Evolutionary conservation across 2,888 invertebrate genomes (phyloP).

Genomic region (Serripes groenlandicus): DNA sequence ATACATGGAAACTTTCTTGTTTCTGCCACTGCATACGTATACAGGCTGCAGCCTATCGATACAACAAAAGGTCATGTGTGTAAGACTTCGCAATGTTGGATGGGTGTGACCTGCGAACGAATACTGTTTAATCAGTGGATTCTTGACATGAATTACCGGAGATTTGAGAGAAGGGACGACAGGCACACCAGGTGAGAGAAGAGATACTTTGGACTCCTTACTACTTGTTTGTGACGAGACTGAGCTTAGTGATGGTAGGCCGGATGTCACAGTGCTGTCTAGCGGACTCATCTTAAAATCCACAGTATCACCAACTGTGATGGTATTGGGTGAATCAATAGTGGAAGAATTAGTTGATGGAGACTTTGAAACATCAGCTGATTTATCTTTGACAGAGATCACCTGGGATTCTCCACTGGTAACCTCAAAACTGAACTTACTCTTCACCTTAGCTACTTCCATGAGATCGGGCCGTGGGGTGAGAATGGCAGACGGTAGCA

Average conservation of each 20-base stretch:
- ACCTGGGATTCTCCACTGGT: no score
- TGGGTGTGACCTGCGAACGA: slow-evolving; percentile 77
- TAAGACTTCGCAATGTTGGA: slow-evolving; percentile 77
- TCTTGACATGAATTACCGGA: slow-evolving; percentile 41
- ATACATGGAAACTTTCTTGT: slow-evolving; percentile 97
- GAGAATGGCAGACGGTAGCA: slow-evolving; percentile 57
- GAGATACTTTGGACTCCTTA: neutral
- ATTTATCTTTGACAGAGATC: neutral
- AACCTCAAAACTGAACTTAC: slow-evolving; percentile 52
- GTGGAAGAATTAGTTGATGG: neutral
- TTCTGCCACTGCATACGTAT: slow-evolving; percentile 91
- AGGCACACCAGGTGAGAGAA: neutral
- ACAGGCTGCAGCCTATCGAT: slow-evolving; percentile 97
- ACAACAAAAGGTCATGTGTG: slow-evolving; percentile 93
- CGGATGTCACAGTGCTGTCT: neutral
- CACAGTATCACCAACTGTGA: neutral
- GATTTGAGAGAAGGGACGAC: slow-evolving; percentile 12
- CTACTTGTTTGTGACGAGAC: neutral
- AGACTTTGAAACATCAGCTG: neutral
- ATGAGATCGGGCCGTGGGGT: slow-evolving; percentile 55
- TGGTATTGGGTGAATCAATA: neutral
- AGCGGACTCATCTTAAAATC: neutral
- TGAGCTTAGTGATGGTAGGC: no score
- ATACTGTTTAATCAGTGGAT: slow-evolving; percentile 44
- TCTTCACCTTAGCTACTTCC: slow-evolving; percentile 47